Base-by-base conservation (phyloP, 2,888 invertebrate genomes). In the Euplexia lucipara region DNA sequence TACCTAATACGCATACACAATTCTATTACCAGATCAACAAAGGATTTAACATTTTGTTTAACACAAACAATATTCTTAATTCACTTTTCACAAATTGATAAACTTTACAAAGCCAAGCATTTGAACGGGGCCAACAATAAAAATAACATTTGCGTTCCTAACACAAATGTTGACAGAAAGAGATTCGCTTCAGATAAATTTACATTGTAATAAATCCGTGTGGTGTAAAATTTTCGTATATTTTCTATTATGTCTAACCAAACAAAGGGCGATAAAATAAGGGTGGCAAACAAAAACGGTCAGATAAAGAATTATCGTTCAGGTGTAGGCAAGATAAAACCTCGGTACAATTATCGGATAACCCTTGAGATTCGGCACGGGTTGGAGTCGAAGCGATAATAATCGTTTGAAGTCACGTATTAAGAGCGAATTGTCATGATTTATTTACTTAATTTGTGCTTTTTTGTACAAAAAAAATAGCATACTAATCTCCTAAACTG, bases 171-270 rank as follows among this genome's bases (percentile, higher is more conserved):
- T 82, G 66, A 80, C 68, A 60, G 68, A 81, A 78, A 69, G 70
- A 81, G 75, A 80, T 80, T 82, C 70, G 70, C 63, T 75, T 75
- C 53, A 68, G 81, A 81, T 82, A 82, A 73, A 81, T 81, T 78
- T 71, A 75, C 73, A 75, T 81, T 81, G 83, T 82, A 71, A 81
- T 78, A 81, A 80, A 81, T 78, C 69, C 58, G 49, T 54, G 68
- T 52, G 73, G 75, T 78, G 72, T 76, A 73, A 81, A 81, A 81
- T 78, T 71, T 81, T 76, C 71, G 69, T 75, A 70, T 56, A 73
- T 59, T 81, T 82, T 79, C 74, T 79, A 77, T 83, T 77, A 81
- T 78, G 71, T 80, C 49, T 63, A 76, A 59, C 61, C 74, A 79
- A 81, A 83, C 81, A 83, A 83, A 76, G 70, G 72, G 63, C 16